phyloP scores from a whole-genome alignment of 2,888 invertebrate species.

The Yponomeuta sedellus region DNA sequence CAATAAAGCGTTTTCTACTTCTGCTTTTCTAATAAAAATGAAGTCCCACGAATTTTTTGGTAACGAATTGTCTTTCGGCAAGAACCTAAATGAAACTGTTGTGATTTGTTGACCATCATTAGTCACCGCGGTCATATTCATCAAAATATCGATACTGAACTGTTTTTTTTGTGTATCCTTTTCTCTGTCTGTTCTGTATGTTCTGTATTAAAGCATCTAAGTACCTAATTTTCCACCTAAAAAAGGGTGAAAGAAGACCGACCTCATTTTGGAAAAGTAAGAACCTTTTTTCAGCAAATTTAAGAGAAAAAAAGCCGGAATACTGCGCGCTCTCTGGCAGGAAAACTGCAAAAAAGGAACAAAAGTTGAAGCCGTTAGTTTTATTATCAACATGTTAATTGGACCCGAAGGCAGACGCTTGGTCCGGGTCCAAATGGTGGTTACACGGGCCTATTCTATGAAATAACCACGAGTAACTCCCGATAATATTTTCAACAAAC shows the following conservation, averaged over 20 bases:
- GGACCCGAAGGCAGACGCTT: constrained; percentile 50
- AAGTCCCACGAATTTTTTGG: too few relatives aligned
- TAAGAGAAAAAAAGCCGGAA: not conserved
- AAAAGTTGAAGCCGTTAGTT: constrained; percentile 37
- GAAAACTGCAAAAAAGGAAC: constrained; percentile 18
- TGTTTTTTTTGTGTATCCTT: not conserved
- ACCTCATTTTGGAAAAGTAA: not conserved
- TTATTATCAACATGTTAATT: constrained; percentile 65
- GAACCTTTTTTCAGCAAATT: not conserved
- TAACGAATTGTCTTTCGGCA: too few relatives aligned
- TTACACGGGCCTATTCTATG: constrained; percentile 18
- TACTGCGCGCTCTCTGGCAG: not conserved
- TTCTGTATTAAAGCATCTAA: too few relatives aligned
- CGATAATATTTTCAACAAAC: too few relatives aligned
- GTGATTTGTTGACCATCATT: not conserved
- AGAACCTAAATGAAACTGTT: not conserved
- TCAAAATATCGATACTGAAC: not conserved
- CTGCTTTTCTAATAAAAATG: too few relatives aligned
- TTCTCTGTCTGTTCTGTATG: too few relatives aligned
- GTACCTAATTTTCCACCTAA: too few relatives aligned
- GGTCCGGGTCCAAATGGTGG: constrained; percentile 58
- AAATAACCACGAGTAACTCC: not conserved
- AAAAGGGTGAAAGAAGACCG: not conserved
- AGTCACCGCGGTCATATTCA: not conserved
- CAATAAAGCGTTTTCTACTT: too few relatives aligned